Evolutionary conservation across 2,888 invertebrate genomes (phyloP).

Genomic region (Drosophila fungiperda): DNA sequence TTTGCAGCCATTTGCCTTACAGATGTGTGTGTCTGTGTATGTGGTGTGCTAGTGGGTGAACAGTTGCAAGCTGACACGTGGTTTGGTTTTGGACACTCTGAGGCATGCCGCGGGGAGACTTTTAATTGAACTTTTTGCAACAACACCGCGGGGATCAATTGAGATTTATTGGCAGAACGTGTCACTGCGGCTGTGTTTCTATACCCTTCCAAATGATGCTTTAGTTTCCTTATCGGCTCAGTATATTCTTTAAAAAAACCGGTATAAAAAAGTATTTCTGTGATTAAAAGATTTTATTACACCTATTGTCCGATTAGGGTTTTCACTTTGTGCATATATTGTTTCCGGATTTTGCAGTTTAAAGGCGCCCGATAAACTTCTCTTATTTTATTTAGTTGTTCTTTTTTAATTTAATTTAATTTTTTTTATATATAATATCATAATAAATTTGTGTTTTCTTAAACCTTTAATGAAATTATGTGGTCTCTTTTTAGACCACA

Average conservation of each 20-base stretch:
- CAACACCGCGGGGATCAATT: slow-evolving; percentile 77
- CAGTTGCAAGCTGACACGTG: slow-evolving; percentile 12
- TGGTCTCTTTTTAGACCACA: not conserved
- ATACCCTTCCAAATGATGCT: not conserved
- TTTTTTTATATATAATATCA: too few species aligned
- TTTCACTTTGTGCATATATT: not conserved
- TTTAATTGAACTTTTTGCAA: slow-evolving; percentile 79
- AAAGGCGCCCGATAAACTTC: not conserved
- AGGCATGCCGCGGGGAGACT: slow-evolving; percentile 51
- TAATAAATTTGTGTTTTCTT: not conserved
- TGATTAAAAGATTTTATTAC: not conserved
- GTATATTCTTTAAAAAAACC: not conserved
- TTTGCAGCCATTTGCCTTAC: slow-evolving; percentile 44
- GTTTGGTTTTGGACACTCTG: slow-evolving; percentile 33
- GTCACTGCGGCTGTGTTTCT: slow-evolving; percentile 51
- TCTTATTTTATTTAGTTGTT: not conserved
- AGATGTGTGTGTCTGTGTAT: slow-evolving; percentile 17
- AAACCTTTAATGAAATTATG: too few species aligned
- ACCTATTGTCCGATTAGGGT: too few species aligned
- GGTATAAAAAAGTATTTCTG: not conserved
- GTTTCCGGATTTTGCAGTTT: not conserved
- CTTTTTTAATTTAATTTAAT: not conserved
- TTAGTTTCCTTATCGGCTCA: not conserved
- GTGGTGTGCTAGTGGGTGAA: not conserved
- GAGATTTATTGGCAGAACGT: slow-evolving; percentile 79